A percentile compares a stretch with the other conserved stretches of the same genome.
phyloP scores from a whole-genome alignment of 2,113 vertebrate genomes.

The Pseudolaguvia tuberculata region DNA sequence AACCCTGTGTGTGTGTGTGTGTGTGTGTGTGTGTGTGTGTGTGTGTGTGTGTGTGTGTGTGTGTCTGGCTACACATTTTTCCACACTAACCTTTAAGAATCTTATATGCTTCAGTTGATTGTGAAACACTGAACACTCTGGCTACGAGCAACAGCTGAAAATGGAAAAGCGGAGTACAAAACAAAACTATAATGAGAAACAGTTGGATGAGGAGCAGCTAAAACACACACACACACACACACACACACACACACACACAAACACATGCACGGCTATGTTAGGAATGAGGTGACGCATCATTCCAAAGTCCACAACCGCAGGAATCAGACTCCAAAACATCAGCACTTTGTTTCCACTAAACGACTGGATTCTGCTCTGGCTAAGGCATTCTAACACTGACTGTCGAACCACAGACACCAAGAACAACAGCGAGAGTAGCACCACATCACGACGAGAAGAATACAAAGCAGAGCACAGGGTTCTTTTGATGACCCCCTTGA shows the following conservation, averaged over 20 bases:
- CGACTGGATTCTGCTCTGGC: constrained; percentile 16
- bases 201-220: constrained; percentile 17
- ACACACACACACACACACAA: constrained; percentile 12
- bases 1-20: background rate
- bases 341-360: constrained; percentile 31
- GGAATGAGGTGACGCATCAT: constrained; percentile 40
- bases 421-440: background rate
- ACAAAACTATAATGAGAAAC: constrained; percentile 7
- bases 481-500: background rate
- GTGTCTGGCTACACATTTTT: too few relatives aligned
- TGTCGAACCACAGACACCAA: constrained; percentile 8
- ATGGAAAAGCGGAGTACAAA: background rate
- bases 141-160: background rate
- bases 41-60: background rate
- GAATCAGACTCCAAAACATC: constrained; percentile 45
- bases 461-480: background rate
- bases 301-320: constrained; percentile 47
- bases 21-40: background rate
- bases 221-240: constrained; percentile 8
- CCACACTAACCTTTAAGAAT: background rate
- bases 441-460: background rate
- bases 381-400: constrained; percentile 18
- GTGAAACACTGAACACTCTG: background rate
- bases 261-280: constrained; percentile 32
- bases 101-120: background rate